These are phyloP conservation scores for Phyllotis vaccarum DNA, from an alignment of 2,797 vertebrate genomes.

Conservation along the genomic window DNA sequence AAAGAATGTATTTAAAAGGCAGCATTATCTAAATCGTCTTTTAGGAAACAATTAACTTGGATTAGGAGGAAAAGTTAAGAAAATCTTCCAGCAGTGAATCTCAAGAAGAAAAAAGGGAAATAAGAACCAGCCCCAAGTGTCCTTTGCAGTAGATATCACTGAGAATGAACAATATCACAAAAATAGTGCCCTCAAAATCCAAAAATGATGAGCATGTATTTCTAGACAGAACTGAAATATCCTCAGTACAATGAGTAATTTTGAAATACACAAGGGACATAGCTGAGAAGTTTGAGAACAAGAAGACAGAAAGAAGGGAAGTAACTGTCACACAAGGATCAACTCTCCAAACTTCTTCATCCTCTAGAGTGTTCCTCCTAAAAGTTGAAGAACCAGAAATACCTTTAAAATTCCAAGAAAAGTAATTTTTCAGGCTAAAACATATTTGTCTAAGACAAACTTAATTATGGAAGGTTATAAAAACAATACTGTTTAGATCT, in stretches of 20 bases:
- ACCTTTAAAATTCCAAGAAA: background rate
- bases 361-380: background rate
- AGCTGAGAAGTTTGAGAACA: background rate
- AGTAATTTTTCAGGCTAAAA: background rate
- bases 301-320: background rate
- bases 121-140: background rate
- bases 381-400: background rate
- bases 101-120: background rate
- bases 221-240: background rate
- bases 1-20: background rate
- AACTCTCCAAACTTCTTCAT: background rate
- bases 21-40: background rate
- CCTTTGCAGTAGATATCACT: background rate
- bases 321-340: background rate
- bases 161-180: background rate
- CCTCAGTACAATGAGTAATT: background rate
- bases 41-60: constrained; percentile 1
- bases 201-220: background rate
- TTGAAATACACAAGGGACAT: background rate
- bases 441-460: background rate
- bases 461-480: background rate
- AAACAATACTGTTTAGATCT: background rate
- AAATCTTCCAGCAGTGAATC: background rate
- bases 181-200: background rate
- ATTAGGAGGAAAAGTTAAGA: background rate